These are phyloP conservation scores for Pluvialis apricaria DNA, from an alignment of 2,113 vertebrate species.

Conservation along the genomic window DNA sequence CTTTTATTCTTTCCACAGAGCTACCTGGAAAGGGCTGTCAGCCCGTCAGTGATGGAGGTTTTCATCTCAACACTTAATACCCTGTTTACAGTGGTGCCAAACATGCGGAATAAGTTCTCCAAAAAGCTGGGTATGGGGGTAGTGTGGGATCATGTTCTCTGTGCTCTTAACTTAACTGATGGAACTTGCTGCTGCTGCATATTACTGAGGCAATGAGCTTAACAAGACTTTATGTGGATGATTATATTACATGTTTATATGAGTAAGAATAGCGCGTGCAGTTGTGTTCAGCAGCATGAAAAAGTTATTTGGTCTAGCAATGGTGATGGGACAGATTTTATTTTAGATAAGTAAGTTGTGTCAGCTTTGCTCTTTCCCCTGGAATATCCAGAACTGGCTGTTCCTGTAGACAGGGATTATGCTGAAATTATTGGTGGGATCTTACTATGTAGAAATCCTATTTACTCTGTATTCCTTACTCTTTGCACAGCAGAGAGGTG, in stretches of 20 bases:
- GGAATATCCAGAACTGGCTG: conserved; percentile 6
- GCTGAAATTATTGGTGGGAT: background rate
- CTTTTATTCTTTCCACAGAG: conserved; percentile 72
- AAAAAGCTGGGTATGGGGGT: conserved; percentile 85
- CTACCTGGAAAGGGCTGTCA: conserved; percentile 73
- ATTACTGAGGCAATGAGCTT: background rate
- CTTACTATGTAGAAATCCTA: background rate
- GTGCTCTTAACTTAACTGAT: background rate
- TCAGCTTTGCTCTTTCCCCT: conserved; percentile 5
- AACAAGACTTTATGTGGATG: background rate
- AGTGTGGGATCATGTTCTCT: background rate
- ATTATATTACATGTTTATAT: conserved; percentile 1
- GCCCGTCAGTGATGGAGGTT: conserved; percentile 76
- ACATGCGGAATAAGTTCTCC: conserved; percentile 81
- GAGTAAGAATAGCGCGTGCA: background rate
- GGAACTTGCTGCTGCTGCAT: background rate
- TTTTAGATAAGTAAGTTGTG: conserved; percentile 4
- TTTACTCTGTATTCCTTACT: background rate
- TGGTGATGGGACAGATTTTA: conserved; percentile 15
- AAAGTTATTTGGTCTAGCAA: background rate
- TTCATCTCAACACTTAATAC: conserved; percentile 82
- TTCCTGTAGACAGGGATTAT: conserved; percentile 4
- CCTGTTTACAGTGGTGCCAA: conserved; percentile 83
- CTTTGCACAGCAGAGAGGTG: background rate
- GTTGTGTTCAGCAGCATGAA: conserved; percentile 8